A percentile compares a stretch with the other conserved stretches of the same genome.
Evolutionary conservation across 2,113 vertebrate species (phyloP).

Genomic region (Myxocyprinus asiaticus): DNA sequence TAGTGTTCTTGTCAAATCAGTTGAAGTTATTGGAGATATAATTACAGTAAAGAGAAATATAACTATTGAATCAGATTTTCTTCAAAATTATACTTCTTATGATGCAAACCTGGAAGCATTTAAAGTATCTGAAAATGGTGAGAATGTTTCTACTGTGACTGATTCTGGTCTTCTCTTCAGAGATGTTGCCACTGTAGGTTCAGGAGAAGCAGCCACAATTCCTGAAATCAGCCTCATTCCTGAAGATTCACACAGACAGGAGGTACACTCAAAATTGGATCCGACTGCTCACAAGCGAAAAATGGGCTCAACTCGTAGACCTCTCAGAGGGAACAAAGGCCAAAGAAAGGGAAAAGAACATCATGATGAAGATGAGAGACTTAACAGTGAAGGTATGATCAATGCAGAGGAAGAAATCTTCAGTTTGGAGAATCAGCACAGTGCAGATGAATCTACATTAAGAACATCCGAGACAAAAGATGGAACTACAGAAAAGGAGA

Average conservation of each 20-base stretch:
- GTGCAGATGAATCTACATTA: no score
- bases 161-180: no score
- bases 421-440: no score
- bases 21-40: neutral
- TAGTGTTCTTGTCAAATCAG: neutral
- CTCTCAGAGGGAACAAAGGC: neutral
- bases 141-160: neutral
- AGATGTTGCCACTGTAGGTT: no score
- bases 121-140: neutral
- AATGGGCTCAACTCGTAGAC: conserved; percentile 11
- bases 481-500: neutral
- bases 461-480: no score
- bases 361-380: neutral
- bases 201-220: no score
- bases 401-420: neutral
- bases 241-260: no score
- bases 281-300: conserved; percentile 44
- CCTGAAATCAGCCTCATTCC: no score
- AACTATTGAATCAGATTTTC: neutral
- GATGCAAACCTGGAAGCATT: neutral
- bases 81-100: neutral
- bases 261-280: no score
- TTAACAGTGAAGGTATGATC: neutral
- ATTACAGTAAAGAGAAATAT: neutral
- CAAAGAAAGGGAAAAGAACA: neutral